A percentile compares a stretch with the other conserved stretches of the same genome.
phyloP scores from a whole-genome alignment of 2,113 vertebrate genomes.

The Nansenia antarctica region DNA sequence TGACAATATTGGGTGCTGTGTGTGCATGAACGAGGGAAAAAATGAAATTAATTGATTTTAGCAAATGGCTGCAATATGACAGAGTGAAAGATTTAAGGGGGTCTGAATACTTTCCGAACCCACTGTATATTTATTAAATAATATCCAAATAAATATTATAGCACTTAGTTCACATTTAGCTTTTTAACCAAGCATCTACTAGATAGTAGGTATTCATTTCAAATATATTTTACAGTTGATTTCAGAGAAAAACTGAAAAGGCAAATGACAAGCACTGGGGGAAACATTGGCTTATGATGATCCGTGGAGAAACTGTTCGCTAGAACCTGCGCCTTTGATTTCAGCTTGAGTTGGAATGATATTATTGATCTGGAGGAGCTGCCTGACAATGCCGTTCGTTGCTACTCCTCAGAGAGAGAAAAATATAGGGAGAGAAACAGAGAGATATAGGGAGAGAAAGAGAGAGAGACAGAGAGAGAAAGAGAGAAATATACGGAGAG shows the following conservation, averaged over 20 bases:
- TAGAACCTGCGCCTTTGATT: neutral
- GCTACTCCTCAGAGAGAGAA: neutral
- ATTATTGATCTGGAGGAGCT: neutral
- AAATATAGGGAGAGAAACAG: neutral
- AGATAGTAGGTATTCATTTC: too few species aligned
- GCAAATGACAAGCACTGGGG: neutral
- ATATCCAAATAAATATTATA: too few species aligned
- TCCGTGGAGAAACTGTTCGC: neutral
- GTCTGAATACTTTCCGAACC: too few species aligned
- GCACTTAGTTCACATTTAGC: too few species aligned
- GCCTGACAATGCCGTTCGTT: neutral
- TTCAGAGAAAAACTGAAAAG: neutral
- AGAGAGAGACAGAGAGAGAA: conserved; percentile 26
- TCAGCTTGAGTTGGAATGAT: neutral
- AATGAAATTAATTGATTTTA: too few species aligned
- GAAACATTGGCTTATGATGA: neutral
- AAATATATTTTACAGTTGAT: too few species aligned
- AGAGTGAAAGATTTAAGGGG: too few species aligned
- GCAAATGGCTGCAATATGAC: too few species aligned
- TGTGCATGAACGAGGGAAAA: too few species aligned
- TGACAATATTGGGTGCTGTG: too few species aligned
- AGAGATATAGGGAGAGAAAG: neutral
- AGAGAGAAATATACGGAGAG: conserved; percentile 34
- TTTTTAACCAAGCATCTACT: too few species aligned
- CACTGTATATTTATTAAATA: too few species aligned